These are phyloP conservation scores for Seira sanloemensis DNA, from an alignment of 2,888 invertebrate species.

Conservation along the genomic window DNA sequence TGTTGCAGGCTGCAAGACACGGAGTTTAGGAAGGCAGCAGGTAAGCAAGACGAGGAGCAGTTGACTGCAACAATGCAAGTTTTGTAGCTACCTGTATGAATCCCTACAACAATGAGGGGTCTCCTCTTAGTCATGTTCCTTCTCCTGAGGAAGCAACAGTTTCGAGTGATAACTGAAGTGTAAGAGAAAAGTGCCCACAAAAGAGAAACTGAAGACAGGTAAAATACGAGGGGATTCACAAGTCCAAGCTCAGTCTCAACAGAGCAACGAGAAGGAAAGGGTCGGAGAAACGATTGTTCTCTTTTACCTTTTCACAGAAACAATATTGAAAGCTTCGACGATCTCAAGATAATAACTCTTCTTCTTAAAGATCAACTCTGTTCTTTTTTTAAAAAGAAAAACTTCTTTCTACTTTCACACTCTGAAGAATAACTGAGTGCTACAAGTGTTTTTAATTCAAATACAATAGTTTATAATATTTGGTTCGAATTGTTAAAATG, in stretches of 20 bases:
- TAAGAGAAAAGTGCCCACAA: constrained; percentile 21
- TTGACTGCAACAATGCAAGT: constrained; percentile 1
- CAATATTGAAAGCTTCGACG: constrained; percentile 12
- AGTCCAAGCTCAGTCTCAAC: constrained; percentile 52
- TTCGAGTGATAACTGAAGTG: not conserved
- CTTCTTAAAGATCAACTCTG: too few relatives aligned
- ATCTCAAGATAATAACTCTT: too few relatives aligned
- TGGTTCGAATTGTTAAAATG: not conserved
- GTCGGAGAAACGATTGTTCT: constrained; percentile 21
- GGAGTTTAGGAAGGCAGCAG: constrained; percentile 35
- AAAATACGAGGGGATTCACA: constrained; percentile 48
- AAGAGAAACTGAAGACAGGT: constrained; percentile 38
- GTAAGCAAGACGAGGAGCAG: constrained; percentile 11
- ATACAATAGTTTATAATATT: too few relatives aligned
- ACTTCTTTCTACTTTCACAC: too few relatives aligned
- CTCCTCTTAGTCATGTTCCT: not conserved
- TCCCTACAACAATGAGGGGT: constrained; percentile 30
- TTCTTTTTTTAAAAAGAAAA: too few relatives aligned
- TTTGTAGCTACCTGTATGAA: constrained; percentile 50
- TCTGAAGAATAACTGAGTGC: too few relatives aligned
- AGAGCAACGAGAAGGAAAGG: constrained; percentile 54
- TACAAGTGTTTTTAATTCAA: too few relatives aligned
- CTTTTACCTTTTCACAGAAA: not conserved
- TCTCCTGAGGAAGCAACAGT: constrained; percentile 16
- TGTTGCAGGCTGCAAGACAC: constrained; percentile 1